These are phyloP conservation scores for Synergus umbraculus DNA, from an alignment of 2,888 invertebrate genomes.

Conservation along the genomic window DNA sequence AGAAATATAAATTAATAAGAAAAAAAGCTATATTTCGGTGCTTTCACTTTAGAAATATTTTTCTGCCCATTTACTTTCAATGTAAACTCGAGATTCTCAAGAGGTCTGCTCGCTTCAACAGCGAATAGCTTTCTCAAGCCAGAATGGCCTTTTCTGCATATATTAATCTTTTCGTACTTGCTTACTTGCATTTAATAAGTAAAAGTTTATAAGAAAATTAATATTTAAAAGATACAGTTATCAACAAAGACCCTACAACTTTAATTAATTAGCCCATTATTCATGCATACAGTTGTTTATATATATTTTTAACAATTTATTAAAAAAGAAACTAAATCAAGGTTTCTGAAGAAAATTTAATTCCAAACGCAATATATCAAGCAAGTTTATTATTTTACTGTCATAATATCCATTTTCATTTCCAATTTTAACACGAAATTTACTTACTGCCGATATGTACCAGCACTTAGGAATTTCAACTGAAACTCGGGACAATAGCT, in stretches of 20 bases:
- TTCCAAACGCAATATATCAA: background rate
- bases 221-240: no score
- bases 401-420: background rate
- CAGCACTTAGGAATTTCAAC: slow-evolving; percentile 29
- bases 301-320: background rate
- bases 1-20: background rate
- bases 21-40: no score
- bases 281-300: no score
- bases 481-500: slow-evolving; percentile 23
- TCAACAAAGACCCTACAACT: no score
- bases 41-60: no score
- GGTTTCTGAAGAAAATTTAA: background rate
- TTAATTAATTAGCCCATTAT: no score
- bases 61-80: background rate
- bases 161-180: background rate
- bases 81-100: background rate
- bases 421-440: background rate
- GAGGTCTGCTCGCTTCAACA: background rate
- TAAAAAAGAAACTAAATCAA: background rate
- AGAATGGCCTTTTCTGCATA: background rate
- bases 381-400: background rate
- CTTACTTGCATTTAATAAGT: background rate
- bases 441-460: background rate
- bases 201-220: no score
- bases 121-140: background rate